Base-by-base conservation (phyloP, 2,888 invertebrate genomes). In the Mythimna ferrago region DNA sequence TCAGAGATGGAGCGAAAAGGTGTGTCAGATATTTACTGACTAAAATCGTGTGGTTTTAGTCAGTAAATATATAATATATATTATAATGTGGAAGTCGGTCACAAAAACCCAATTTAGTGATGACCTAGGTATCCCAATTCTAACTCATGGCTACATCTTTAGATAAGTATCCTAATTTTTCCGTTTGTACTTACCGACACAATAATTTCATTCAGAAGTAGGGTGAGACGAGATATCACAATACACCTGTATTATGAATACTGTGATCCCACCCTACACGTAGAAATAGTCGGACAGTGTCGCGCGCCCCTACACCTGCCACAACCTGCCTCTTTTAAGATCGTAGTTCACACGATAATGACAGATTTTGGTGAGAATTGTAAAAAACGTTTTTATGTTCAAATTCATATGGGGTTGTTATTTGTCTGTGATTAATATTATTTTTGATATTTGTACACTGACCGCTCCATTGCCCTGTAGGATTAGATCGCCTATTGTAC, bases 261-360 rank as follows among this genome's bases (percentile, higher is more conserved):
- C 51, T n/a, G 35, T 58, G 35, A 35, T 58, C 19, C 35, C 58
- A 58, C 58, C 19, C 58, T 58, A 58, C 9, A 67, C 68, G 75
- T 61, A 73, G 72, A 60, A 71, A 73, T 66, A 71, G 78, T 44
- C 56, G 82, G 71, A 69, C 74, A 74, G 62, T 75, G 76, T 73
- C 76, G 74, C 64, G 66, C 70, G 72, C 65, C 67, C 26, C 5
- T 35, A 60, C 84, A 86, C 69, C 82, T 71, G 73, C 71, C 56
- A 62, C 71, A 64, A 84, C 80, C 77, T 78, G 85, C 70, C 56
- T 32, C 64, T 69, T 69, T 61, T 61, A 21, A 63, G 10, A 66
- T 35, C 60, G 26, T 16, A 66, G 35, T 38, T 76, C 81, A 80
- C 73, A 76, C 86, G 56, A 38, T 19, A n/a, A 6, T 65, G 41